Conservation (phyloP, 2,888 invertebrate species). For the Ariolimax columbianus region DNA sequence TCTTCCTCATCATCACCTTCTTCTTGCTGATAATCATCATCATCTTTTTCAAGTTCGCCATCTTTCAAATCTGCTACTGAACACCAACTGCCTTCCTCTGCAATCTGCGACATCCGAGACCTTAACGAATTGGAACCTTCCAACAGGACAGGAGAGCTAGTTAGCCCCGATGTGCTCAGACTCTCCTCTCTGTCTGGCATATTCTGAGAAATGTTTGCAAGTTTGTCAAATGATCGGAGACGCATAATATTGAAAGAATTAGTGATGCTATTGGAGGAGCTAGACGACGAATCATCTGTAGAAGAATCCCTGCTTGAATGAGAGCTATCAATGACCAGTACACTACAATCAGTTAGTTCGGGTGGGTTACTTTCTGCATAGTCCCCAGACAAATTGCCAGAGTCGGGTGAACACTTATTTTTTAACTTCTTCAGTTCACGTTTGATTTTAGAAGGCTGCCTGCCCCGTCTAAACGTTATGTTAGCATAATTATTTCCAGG, state of each 20-base stretch:
- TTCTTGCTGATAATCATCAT: slow-evolving; percentile 38
- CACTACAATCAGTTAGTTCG: background rate
- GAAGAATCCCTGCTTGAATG: background rate
- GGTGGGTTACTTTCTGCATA: background rate
- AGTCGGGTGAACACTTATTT: slow-evolving; percentile 5
- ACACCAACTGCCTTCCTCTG: slow-evolving; percentile 21
- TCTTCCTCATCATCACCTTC: slow-evolving; percentile 18
- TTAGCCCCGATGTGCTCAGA: too few species aligned
- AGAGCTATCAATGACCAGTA: background rate
- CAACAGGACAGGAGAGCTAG: slow-evolving; percentile 3
- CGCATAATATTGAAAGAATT: background rate
- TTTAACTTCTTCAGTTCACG: background rate
- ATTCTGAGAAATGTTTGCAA: background rate
- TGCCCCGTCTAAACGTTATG: slow-evolving; percentile 3
- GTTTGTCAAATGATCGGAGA: background rate
- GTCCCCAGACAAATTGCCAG: slow-evolving; percentile 21
- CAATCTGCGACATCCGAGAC: background rate
- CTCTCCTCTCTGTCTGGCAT: background rate
- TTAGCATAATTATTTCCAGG: background rate
- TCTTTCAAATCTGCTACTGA: background rate
- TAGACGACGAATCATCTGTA: background rate
- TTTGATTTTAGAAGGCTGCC: background rate
- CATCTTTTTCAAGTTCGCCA: background rate
- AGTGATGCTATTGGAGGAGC: background rate
- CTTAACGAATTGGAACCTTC: background rate